These are phyloP conservation scores for Porites evermanni DNA, from an alignment of 92 coral and sea anemone species.

Conservation along the genomic window DNA sequence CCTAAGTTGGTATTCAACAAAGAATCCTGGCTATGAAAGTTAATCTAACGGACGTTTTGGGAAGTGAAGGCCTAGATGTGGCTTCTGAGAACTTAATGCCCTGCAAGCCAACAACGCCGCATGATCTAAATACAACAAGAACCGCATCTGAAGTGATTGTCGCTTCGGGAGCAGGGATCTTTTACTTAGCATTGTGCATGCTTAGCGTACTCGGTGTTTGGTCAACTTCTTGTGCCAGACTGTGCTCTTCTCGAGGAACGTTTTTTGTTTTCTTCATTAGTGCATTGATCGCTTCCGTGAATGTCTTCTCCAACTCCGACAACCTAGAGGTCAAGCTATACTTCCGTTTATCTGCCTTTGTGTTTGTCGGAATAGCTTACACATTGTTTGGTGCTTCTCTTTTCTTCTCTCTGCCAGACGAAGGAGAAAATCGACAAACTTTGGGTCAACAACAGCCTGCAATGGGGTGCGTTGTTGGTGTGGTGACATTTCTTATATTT, in stretches of 20 bases:
- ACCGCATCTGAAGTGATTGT: constrained; percentile 17
- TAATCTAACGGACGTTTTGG: not conserved
- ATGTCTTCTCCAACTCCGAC: constrained; percentile 48
- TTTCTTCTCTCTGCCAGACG: constrained; percentile 29
- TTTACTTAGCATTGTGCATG: constrained; percentile 1
- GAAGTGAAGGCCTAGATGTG: not conserved
- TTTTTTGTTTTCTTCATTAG: constrained; percentile 42
- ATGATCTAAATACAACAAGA: constrained; percentile 10
- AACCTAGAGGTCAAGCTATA: constrained; percentile 28
- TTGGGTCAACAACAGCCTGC: constrained; percentile 49
- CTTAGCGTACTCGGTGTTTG: constrained; percentile 36
- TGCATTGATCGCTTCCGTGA: constrained; percentile 28
- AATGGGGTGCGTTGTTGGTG: constrained; percentile 52
- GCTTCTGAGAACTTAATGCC: not conserved
- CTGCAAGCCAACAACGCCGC: not conserved
- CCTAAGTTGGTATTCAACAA: too few species aligned
- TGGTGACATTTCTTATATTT: constrained; percentile 44
- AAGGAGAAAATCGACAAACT: not conserved
- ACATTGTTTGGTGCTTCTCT: constrained; percentile 45
- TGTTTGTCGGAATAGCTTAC: constrained; percentile 41
- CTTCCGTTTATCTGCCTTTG: constrained; percentile 21
- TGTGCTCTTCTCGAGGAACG: constrained; percentile 34
- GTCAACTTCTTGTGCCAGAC: not conserved
- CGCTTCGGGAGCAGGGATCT: constrained; percentile 5
- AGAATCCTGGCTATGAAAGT: too few species aligned